phyloP scores from a whole-genome alignment of 2,113 vertebrate genomes.

The Cavia aperea region DNA sequence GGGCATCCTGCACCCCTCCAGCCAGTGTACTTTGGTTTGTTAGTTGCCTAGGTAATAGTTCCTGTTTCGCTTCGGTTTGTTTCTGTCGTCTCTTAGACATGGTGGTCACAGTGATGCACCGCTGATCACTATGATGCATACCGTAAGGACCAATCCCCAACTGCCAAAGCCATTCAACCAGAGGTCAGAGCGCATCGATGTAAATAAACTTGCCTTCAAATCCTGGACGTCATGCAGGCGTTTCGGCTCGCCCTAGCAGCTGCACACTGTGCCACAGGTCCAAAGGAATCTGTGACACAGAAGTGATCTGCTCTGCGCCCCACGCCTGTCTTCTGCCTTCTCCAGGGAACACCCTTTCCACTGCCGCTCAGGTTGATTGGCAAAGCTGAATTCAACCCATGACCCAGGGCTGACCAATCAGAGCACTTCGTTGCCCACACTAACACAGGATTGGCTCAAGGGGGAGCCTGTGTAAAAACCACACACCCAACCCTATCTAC shows the following conservation, averaged over 20 bases:
- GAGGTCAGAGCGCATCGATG: neutral
- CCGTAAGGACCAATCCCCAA: neutral
- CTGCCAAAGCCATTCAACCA: neutral
- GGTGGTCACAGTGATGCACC: neutral
- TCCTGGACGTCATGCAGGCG: neutral
- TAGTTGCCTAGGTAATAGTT: neutral
- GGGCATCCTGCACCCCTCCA: neutral
- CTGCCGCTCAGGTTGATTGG: neutral
- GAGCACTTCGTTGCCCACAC: neutral
- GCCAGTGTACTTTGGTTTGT: neutral
- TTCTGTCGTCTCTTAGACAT: neutral
- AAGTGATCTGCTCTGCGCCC: no score
- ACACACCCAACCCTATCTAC: neutral
- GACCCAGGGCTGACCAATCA: neutral
- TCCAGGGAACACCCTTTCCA: neutral
- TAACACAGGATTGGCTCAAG: neutral
- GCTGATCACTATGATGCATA: neutral
- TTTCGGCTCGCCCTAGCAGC: neutral
- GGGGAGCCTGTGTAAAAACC: neutral
- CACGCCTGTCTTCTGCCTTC: neutral
- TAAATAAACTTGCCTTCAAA: neutral
- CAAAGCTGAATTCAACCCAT: neutral
- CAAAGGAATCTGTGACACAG: fast-evolving
- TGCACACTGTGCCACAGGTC: neutral
- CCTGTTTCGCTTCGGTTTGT: neutral